phyloP scores from a whole-genome alignment of 2,797 vertebrate genomes.

The Acanthopagrus latus region DNA sequence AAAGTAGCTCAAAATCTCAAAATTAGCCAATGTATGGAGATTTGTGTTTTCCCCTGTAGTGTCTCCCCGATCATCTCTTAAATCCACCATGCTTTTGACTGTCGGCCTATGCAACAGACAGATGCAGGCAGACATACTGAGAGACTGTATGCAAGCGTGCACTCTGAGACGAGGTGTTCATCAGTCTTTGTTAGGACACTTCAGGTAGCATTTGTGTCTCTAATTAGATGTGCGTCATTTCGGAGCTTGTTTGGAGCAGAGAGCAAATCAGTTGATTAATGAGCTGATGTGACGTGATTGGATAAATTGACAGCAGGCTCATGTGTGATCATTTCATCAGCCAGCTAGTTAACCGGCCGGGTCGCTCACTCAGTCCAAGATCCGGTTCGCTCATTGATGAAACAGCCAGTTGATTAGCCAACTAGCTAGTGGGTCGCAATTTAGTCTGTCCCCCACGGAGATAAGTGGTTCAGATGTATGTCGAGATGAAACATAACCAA shows the following conservation, averaged over 20 bases:
- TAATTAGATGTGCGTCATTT: slow-evolving; percentile 64
- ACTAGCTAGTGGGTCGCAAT: slow-evolving; percentile 11
- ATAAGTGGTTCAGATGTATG: not conserved
- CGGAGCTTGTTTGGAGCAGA: slow-evolving; percentile 57
- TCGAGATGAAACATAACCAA: not conserved
- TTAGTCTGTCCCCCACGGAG: slow-evolving; percentile 9
- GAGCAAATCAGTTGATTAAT: slow-evolving; percentile 67
- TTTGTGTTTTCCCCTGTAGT: too few species aligned
- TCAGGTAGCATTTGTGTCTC: slow-evolving; percentile 63
- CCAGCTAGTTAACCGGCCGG: slow-evolving; percentile 37
- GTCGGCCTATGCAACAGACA: not conserved
- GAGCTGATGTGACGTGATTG: slow-evolving; percentile 64
- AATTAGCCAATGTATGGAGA: too few species aligned
- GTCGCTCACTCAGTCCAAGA: slow-evolving; percentile 29
- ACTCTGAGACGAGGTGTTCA: slow-evolving; percentile 45
- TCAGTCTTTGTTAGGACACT: slow-evolving; percentile 68
- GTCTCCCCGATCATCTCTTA: not conserved
- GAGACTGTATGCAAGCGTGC: slow-evolving; percentile 5
- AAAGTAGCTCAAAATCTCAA: too few species aligned
- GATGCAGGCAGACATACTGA: not conserved
- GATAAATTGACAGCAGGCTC: slow-evolving; percentile 66
- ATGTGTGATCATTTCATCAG: slow-evolving; percentile 65
- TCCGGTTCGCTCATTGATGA: slow-evolving; percentile 21
- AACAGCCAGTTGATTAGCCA: slow-evolving; percentile 28
- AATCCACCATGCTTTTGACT: not conserved